phyloP scores from a whole-genome alignment of 1,140 invertebrate genomes.

The Lepeophtheirus salmonis region DNA sequence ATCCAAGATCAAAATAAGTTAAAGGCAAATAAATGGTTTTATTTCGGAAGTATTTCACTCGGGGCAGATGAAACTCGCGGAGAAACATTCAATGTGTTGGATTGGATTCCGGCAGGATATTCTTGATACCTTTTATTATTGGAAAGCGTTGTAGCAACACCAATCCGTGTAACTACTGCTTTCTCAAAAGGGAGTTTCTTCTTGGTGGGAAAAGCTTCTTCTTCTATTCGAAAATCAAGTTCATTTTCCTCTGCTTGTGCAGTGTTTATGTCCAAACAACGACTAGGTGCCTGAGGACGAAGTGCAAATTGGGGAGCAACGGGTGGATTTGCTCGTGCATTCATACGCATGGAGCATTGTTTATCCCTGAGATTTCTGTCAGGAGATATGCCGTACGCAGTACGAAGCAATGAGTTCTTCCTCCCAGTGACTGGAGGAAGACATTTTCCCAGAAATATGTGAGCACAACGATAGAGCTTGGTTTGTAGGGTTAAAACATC shows the following conservation, averaged over 20 bases:
- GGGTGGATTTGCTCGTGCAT: conserved; percentile 15
- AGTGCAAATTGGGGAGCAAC: conserved; percentile 7
- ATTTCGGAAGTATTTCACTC: neutral
- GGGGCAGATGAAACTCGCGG: neutral
- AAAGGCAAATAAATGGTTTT: no score
- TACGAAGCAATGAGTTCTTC: conserved; percentile 13
- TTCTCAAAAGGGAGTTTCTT: neutral
- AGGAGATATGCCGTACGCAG: conserved; percentile 15
- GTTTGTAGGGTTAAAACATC: conserved; percentile 42
- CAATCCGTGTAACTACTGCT: neutral
- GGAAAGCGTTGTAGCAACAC: neutral
- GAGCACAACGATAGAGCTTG: conserved; percentile 30
- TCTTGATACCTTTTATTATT: neutral
- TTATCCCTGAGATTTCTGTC: conserved; percentile 13
- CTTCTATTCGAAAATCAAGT: no score
- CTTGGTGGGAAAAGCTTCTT: neutral
- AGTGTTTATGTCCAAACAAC: conserved; percentile 10
- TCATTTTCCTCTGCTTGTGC: neutral
- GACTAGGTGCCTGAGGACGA: neutral
- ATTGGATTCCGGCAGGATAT: no score
- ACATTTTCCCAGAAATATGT: conserved; percentile 18
- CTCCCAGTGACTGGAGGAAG: conserved; percentile 10
- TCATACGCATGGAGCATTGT: conserved; percentile 17
- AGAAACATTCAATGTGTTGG: no score
- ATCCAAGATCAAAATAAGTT: no score